Percentiles rank a stretch among this genome's conserved stretches.
Conservation (phyloP, 1,140 invertebrate species). For the Drosophila murphyi region DNA sequence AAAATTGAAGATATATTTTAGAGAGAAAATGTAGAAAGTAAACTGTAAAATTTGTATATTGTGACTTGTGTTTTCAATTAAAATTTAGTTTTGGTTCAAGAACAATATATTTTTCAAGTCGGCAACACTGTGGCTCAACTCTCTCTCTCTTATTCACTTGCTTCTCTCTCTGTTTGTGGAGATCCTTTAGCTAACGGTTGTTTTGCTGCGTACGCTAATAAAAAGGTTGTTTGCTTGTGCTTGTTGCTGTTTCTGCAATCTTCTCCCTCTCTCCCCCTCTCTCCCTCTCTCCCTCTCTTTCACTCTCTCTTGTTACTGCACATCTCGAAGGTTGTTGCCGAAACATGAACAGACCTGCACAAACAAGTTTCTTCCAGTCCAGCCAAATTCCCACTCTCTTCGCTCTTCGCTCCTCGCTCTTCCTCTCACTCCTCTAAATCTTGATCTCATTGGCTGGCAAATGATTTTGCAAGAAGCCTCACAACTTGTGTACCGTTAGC, state of each 20-base stretch:
- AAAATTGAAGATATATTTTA: too few species aligned
- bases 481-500: slow-evolving; percentile 68
- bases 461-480: slow-evolving; percentile 5
- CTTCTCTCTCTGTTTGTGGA: slow-evolving; percentile 4
- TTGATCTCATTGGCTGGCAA: slow-evolving; percentile 4
- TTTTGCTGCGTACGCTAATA: slow-evolving; percentile 34
- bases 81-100: neutral
- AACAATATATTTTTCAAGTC: neutral
- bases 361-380: slow-evolving; percentile 60
- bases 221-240: slow-evolving; percentile 39
- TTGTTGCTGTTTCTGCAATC: slow-evolving; percentile 21
- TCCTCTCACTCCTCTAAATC: neutral
- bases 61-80: neutral
- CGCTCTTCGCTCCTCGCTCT: slow-evolving; percentile 1
- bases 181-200: slow-evolving; percentile 72
- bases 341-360: slow-evolving; percentile 43
- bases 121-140: neutral
- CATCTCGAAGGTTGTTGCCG: slow-evolving; percentile 59
- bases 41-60: too few species aligned
- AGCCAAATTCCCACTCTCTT: neutral
- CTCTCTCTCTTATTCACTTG: neutral
- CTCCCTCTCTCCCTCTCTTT: neutral
- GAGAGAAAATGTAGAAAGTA: too few species aligned
- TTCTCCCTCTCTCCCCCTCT: neutral
- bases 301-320: slow-evolving; percentile 19